Evolutionary conservation across 92 coral and sea anemone species (phyloP).

Genomic region (Zoanthus solanderi): DNA sequence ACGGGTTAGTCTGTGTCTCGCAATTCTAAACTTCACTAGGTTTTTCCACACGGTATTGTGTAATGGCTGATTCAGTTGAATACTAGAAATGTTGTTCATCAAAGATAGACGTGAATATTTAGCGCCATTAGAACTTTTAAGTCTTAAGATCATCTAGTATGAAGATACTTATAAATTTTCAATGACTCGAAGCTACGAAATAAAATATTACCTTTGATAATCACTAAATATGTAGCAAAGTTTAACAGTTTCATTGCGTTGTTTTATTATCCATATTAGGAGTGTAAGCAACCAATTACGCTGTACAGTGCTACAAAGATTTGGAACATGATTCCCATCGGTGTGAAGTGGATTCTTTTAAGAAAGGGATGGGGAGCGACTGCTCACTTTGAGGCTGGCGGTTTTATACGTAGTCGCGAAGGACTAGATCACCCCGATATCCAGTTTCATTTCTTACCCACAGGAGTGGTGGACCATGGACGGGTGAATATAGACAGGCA

Average conservation of each 20-base stretch:
- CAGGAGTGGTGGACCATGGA: slow-evolving; percentile 79
- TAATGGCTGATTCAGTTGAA: too few relatives aligned
- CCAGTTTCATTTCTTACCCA: slow-evolving; percentile 87
- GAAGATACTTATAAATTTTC: too few relatives aligned
- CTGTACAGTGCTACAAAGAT: slow-evolving; percentile 75
- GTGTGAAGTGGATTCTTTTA: slow-evolving; percentile 77
- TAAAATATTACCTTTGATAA: too few relatives aligned
- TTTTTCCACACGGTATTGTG: too few relatives aligned
- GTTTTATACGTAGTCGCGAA: slow-evolving; percentile 78
- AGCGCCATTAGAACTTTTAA: too few relatives aligned
- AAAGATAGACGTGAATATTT: too few relatives aligned
- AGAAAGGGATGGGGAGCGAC: slow-evolving; percentile 76
- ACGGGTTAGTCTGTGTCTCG: too few relatives aligned
- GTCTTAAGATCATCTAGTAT: too few relatives aligned
- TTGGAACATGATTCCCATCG: slow-evolving; percentile 83
- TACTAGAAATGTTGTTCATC: too few relatives aligned
- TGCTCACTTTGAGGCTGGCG: slow-evolving; percentile 89
- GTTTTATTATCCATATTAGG: slow-evolving; percentile 51
- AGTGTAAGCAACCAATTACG: slow-evolving; percentile 85
- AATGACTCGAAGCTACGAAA: too few relatives aligned
- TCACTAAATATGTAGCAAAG: too few relatives aligned
- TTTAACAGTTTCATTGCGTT: background rate
- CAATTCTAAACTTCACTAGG: too few relatives aligned
- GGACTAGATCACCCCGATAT: slow-evolving; percentile 85
- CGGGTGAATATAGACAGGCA: slow-evolving; percentile 67